Evolutionary conservation across 2,888 invertebrate species (phyloP), one percentile per base, ranked within the genome.

Genomic region (Troilus luridus): DNA sequence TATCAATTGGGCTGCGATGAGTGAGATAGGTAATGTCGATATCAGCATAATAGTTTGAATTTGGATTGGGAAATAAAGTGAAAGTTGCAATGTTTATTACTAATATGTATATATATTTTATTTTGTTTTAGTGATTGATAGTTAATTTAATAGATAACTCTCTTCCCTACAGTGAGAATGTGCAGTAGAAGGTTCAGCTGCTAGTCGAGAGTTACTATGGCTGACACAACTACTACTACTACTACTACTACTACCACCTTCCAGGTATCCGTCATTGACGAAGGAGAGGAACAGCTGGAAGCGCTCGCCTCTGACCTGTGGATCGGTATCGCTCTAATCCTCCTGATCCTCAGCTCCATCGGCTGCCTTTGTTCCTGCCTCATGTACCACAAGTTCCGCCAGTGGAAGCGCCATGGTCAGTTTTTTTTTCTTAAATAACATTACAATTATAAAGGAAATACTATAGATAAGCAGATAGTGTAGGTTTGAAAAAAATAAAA

Each of bases 311-410:
- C 93, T 14, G 96, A 96, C 93, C 95, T 96, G 91, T 96, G 96
- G 96, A 95, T 96, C 89, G 96, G 96, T 12, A 95, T 96, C 81
- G 95, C 96, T 27, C 93, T 96, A 24, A 95, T 96, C 60, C 94
- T 96, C 81, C 95, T 96, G 94, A 95, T 96, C 91, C 94, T 96
- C 54, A 95, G 95, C 93, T 95, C 96, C 93, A 95, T 96, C 91
- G 96, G 95, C 93, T 96, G 96, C 93, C 95, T 96, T 93, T 96
- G 96, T 93, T 95, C 95, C 91, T 96, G 96, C 93, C 94, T 96
- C 92, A 93, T 96, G 59, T 96, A 96, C 93, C 96, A 96, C 94
- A 96, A 96, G 93, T 95, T 96, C 93, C 96, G 96, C 93, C 95
- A 96, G 92, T 96, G 96, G 96, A 96, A 96, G 56, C 89, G 81